A percentile compares a stretch with the other conserved stretches of the same genome.
phyloP scores from a whole-genome alignment of 53 echinoderm and acorn worm genomes.

The Mesocentrotus franciscanus region DNA sequence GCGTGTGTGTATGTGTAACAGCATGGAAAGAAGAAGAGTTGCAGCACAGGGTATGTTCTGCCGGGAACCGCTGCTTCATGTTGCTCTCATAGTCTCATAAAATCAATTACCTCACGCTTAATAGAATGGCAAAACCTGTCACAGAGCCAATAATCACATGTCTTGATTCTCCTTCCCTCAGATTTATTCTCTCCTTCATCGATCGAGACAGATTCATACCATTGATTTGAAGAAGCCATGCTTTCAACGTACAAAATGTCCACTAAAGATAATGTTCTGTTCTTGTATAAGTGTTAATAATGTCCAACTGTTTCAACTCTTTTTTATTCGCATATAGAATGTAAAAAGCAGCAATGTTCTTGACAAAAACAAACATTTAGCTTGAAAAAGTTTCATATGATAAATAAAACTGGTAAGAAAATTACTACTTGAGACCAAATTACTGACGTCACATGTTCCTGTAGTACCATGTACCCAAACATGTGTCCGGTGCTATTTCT shows the following conservation, averaged over 20 bases:
- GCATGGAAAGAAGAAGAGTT: too few species aligned
- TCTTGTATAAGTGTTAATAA: too few species aligned
- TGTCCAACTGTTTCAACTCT: too few species aligned
- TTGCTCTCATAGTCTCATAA: background rate
- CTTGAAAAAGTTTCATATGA: too few species aligned
- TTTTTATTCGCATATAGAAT: too few species aligned
- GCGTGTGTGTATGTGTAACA: too few species aligned
- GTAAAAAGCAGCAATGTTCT: too few species aligned
- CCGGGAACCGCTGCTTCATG: background rate
- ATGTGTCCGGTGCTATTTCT: background rate
- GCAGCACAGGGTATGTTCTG: background rate
- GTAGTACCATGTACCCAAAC: background rate
- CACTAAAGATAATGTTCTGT: too few species aligned
- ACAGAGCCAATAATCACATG: conserved; percentile 28
- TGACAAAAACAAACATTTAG: too few species aligned
- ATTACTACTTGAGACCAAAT: background rate
- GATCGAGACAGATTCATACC: background rate
- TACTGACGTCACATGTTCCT: background rate
- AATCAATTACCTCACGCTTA: conserved; percentile 14
- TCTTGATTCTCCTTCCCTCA: background rate
- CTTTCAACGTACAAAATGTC: background rate
- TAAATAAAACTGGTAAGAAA: background rate
- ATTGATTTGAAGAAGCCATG: background rate
- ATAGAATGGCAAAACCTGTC: conserved; percentile 1
- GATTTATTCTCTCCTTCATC: background rate